These are phyloP conservation scores for Mya arenaria DNA, from an alignment of 1,140 invertebrate genomes.

Conservation along the genomic window DNA sequence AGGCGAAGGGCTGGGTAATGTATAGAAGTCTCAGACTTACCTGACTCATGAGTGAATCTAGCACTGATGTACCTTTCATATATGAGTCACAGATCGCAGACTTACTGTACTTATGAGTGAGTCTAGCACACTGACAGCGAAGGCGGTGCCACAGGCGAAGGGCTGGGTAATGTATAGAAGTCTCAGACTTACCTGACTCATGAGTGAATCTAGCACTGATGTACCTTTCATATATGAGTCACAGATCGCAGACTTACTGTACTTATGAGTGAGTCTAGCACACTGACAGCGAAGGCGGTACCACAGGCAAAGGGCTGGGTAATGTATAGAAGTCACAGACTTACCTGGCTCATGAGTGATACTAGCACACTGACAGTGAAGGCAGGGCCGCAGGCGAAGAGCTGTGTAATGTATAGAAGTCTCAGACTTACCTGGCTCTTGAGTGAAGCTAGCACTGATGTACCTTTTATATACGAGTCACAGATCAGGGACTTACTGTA, in stretches of 20 bases:
- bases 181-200: no score
- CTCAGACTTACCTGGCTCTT: constrained; percentile 77
- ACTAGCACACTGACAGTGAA: constrained; percentile 99
- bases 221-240: no score
- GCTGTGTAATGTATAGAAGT: constrained; percentile 99
- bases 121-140: constrained; percentile 99
- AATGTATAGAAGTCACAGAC: neutral
- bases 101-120: constrained; percentile 87
- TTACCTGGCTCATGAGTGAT: constrained; percentile 86
- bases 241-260: neutral
- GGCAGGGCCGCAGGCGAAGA: constrained; percentile 99
- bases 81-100: constrained; percentile 85
- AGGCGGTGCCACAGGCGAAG: constrained; percentile 99
- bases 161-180: constrained; percentile 99
- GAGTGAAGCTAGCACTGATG: neutral
- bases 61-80: constrained; percentile 96
- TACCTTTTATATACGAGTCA: no score
- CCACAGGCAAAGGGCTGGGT: constrained; percentile 99
- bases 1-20: constrained; percentile 99
- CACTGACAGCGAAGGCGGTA: constrained; percentile 99
- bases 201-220: no score
- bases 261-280: neutral
- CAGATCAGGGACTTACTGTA: no score
- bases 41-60: constrained; percentile 90
- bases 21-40: constrained; percentile 88